Evolutionary conservation across 1,140 invertebrate genomes (phyloP), one percentile per base, ranked within the genome.

Genomic region (Drosophila punjabiensis): DNA sequence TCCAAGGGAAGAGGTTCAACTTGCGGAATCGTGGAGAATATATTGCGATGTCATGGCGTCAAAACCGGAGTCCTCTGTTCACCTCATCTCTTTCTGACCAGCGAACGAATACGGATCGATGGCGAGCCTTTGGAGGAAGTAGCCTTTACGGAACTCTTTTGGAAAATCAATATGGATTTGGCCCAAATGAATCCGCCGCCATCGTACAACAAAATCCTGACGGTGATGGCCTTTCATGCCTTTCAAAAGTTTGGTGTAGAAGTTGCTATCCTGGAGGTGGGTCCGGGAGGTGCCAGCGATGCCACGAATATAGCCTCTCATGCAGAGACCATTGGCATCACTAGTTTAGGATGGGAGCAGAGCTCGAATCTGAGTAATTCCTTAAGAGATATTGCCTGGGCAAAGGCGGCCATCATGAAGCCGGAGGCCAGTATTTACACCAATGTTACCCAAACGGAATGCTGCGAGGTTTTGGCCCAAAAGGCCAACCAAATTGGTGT

Each of bases 371-470:
- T 99, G 7, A 98, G 99, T 4, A 94, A 96, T 41, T 98, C 97
- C 0, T 87, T 99, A 16, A 95, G 97, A 64, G 95, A 97, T 91
- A 99, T 99, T 69, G 98, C 99, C 0, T 96, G 95, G 94, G 97
- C 99, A 56, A 99, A 99, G 94, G 96, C 97, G 5, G 99, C 99
- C 4, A 99, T 99, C 63, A 98, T 99, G 94, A 99, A 99, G 93
- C 89, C 93, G 5, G 94, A 94, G 32, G 95, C 95, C 32, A 94
- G 95, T 61, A 96, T 97, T 1, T 97, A 96, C 81, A 98, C 97
- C 0, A 84, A 70, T 24, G 95, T 96, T 5, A 90, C 93, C 1
- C 97, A 98, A 87, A 92, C 94, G 0, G 93, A 94, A 50, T 98
- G 97, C 5, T 94, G 98, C 93, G 87, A 95, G 33, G 95, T 99